phyloP scores from a whole-genome alignment of 1,140 invertebrate genomes.

The Stegodyphus mimosarum region DNA sequence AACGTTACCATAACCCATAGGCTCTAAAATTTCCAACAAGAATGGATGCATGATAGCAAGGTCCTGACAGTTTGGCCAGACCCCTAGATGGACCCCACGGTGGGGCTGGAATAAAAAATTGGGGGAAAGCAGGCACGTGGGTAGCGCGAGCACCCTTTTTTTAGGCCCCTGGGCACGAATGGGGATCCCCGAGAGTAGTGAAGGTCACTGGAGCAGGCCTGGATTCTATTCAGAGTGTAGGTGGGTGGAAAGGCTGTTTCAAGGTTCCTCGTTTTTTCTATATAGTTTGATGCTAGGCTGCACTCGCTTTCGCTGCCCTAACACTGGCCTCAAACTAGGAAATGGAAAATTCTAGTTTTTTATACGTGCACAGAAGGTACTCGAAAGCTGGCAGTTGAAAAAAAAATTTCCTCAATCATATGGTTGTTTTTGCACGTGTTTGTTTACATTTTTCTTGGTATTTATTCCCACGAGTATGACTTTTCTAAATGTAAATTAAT shows the following conservation, averaged over 20 bases:
- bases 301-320: constrained; percentile 25
- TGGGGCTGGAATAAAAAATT: constrained; percentile 19
- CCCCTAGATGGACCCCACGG: constrained; percentile 39
- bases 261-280: constrained; percentile 50
- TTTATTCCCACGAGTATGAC: background rate
- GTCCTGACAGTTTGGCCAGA: constrained; percentile 27
- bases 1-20: background rate
- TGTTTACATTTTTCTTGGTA: background rate
- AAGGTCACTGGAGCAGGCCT: constrained; percentile 45
- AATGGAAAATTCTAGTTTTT: constrained; percentile 42
- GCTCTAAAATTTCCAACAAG: background rate
- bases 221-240: background rate
- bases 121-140: constrained; percentile 43
- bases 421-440: background rate
- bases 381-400: background rate
- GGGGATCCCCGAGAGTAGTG: constrained; percentile 20
- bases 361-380: constrained; percentile 12
- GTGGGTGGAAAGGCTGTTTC: constrained; percentile 46
- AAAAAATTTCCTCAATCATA: constrained; percentile 1
- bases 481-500: too few relatives aligned
- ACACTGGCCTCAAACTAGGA: constrained; percentile 44
- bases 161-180: constrained; percentile 48
- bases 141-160: constrained; percentile 33
- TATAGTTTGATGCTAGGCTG: constrained; percentile 28
- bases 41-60: constrained; percentile 19